Conservation (phyloP, 2,888 invertebrate species). For the Drosophila melanosoma region DNA sequence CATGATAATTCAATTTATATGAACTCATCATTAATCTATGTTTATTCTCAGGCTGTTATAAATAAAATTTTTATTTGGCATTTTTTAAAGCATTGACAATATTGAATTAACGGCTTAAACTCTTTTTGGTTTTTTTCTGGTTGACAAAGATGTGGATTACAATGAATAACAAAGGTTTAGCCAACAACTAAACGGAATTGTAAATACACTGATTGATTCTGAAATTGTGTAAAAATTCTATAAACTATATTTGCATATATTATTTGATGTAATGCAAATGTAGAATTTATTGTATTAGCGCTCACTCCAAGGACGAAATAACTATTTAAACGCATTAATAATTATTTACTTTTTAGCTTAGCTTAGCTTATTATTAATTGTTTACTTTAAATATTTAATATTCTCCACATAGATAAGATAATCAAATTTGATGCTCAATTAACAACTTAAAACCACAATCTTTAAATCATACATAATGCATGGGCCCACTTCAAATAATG, state of each 20-base stretch:
- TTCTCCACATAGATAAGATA: not conserved
- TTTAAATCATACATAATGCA: not conserved
- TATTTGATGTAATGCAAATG: not conserved
- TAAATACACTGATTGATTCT: not conserved
- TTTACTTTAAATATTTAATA: not conserved
- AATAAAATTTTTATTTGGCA: not conserved
- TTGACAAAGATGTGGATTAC: not conserved
- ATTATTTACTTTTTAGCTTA: not conserved
- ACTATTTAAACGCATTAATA: not conserved
- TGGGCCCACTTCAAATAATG: not conserved
- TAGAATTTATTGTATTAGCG: not conserved
- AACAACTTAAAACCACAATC: not conserved
- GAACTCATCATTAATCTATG: not conserved
- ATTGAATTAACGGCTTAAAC: not conserved
- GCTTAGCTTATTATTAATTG: not conserved
- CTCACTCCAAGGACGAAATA: not conserved
- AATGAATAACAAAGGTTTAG: not conserved
- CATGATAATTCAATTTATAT: not conserved
- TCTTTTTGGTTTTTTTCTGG: not conserved
- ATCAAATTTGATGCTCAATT: not conserved
- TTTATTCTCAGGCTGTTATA: not conserved
- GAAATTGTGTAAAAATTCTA: not conserved
- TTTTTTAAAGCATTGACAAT: not conserved
- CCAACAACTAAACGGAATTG: not conserved
- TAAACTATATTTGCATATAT: not conserved